Evolutionary conservation across 2,113 vertebrate species (phyloP).

Genomic region (Struthio camelus): DNA sequence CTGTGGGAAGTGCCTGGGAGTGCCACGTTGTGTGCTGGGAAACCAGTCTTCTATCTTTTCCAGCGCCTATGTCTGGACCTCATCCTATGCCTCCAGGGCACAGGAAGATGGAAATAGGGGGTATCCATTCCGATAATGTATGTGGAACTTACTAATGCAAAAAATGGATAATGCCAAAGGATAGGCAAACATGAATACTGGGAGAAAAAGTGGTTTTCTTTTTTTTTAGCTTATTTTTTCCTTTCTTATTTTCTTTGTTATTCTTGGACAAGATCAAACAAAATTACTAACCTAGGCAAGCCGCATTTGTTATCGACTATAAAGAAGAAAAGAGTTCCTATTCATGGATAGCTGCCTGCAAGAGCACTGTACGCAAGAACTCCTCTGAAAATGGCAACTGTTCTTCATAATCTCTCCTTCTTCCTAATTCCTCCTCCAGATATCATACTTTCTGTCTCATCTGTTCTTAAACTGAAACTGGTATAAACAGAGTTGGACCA

Average conservation of each 20-base stretch:
- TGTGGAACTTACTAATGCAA: neutral
- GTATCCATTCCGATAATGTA: neutral
- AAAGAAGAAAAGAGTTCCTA: neutral
- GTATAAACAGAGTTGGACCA: neutral
- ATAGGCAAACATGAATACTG: no score
- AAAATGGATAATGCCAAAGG: neutral
- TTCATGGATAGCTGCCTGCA: neutral
- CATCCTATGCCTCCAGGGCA: fast-evolving
- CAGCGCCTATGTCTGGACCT: neutral
- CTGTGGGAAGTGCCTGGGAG: neutral
- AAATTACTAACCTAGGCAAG: neutral
- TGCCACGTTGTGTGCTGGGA: neutral
- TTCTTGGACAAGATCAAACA: neutral
- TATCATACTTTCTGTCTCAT: neutral
- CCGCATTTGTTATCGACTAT: neutral
- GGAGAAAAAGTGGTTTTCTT: neutral
- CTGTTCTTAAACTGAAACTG: neutral
- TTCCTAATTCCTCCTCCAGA: neutral
- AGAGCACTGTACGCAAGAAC: no score
- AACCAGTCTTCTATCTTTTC: neutral
- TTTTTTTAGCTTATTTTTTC: neutral
- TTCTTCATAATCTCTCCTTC: neutral
- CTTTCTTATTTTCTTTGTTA: neutral
- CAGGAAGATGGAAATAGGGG: neutral
- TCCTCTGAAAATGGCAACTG: neutral